Evolutionary conservation across 2,113 vertebrate species (phyloP).

Genomic region (Agapornis roseicollis): DNA sequence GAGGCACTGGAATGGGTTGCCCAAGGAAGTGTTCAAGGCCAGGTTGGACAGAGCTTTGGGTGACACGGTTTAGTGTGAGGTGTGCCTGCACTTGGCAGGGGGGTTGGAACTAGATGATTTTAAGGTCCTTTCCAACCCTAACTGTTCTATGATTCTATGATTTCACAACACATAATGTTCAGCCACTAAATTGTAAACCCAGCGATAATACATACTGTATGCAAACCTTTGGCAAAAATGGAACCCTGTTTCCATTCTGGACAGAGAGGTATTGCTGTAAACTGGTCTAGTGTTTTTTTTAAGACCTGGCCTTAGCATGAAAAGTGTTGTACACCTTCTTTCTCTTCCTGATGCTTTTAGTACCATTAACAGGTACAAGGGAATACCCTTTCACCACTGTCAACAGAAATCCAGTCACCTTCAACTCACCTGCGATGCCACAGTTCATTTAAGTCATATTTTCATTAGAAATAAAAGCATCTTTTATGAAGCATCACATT

Average conservation of each 20-base stretch:
- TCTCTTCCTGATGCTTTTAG: not conserved
- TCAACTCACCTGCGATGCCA: rapidly evolving
- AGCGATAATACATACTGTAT: not conserved
- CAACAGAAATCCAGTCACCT: not conserved
- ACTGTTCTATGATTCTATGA: too few species aligned
- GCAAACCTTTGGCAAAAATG: not conserved
- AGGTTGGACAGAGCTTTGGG: too few species aligned
- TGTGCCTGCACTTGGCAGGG: too few species aligned
- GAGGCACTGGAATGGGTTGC: too few species aligned
- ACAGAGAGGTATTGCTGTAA: not conserved
- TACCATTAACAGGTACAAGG: not conserved
- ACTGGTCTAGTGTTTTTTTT: not conserved
- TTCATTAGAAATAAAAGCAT: not conserved
- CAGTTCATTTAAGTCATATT: not conserved
- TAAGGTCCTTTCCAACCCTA: too few species aligned
- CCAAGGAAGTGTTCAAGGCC: too few species aligned
- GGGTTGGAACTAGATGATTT: too few species aligned
- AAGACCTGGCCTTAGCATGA: not conserved
- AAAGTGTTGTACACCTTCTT: not conserved
- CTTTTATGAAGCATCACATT: not conserved
- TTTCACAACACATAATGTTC: not conserved
- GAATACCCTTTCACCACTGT: not conserved
- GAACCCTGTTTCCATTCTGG: not conserved
- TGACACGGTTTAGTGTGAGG: too few species aligned
- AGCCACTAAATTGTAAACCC: not conserved